Evolutionary conservation across 2,888 invertebrate species (phyloP).

Genomic region (Stenchaetothrips biformis): DNA sequence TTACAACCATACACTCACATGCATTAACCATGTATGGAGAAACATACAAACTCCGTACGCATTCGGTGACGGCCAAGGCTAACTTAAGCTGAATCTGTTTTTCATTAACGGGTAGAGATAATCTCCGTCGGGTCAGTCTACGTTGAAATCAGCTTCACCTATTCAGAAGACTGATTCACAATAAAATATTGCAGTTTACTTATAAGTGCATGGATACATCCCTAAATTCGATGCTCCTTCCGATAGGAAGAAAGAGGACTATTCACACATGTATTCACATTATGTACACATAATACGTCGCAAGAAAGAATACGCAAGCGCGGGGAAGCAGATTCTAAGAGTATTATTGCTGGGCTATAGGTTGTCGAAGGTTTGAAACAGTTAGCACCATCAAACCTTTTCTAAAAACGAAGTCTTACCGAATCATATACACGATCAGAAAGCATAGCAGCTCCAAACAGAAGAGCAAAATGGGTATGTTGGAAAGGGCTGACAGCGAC

Average conservation of each 20-base stretch:
- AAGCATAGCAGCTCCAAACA: too few relatives aligned
- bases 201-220: background rate
- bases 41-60: background rate
- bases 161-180: background rate
- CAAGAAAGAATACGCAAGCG: background rate
- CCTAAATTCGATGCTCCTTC: background rate
- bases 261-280: constrained; percentile 9
- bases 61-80: background rate
- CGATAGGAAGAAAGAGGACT: background rate
- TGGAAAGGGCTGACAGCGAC: too few relatives aligned
- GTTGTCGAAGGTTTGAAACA: too few relatives aligned
- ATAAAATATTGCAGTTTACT: constrained; percentile 4
- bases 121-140: constrained; percentile 20
- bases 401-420: background rate
- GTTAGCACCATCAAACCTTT: background rate
- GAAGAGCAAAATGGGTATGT: too few relatives aligned
- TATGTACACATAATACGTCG: background rate
- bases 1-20: background rate
- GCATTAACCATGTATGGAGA: background rate
- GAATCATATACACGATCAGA: background rate
- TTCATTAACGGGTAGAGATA: background rate
- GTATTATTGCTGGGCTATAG: background rate
- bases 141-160: background rate
- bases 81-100: background rate
- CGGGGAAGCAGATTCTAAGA: background rate